phyloP scores from a whole-genome alignment of 35 echinoderm and acorn worm species.

The Hemicentrotus pulcherrimus region DNA sequence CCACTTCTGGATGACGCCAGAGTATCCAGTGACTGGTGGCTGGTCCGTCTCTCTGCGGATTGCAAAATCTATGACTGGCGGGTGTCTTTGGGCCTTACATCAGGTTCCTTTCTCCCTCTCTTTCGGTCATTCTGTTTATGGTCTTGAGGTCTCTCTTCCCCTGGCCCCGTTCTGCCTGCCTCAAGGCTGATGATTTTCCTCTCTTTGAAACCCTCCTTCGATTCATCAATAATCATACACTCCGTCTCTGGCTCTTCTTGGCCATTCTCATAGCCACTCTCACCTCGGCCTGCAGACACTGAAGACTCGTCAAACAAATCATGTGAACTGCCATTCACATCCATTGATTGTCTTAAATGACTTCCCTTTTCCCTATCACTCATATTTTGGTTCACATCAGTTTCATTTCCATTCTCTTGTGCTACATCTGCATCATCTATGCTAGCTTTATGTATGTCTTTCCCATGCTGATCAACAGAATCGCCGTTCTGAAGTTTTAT shows the following conservation, averaged over 20 bases:
- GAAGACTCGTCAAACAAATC: neutral
- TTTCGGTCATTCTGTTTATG: slow-evolving; percentile 22
- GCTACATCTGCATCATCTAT: slow-evolving; percentile 22
- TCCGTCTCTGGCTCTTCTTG: neutral
- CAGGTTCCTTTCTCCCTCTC: slow-evolving; percentile 21
- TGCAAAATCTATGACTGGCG: neutral
- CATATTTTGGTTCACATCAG: neutral
- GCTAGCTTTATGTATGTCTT: neutral
- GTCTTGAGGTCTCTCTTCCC: neutral
- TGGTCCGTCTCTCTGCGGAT: neutral
- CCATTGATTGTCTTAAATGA: neutral
- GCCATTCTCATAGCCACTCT: neutral
- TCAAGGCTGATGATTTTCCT: neutral
- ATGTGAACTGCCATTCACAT: neutral
- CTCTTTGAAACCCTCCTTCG: neutral
- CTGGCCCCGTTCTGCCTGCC: neutral
- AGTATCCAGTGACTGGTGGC: slow-evolving; percentile 39
- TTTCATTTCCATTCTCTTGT: neutral
- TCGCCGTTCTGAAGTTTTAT: slow-evolving; percentile 15
- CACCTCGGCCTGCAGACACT: neutral
- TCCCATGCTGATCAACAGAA: neutral
- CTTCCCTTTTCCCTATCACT: neutral
- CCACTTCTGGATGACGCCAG: neutral
- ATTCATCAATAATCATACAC: neutral
- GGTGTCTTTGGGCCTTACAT: slow-evolving; percentile 32